Evolutionary conservation across 2,113 vertebrate species (phyloP).

Genomic region (Rhinichthys klamathensis): DNA sequence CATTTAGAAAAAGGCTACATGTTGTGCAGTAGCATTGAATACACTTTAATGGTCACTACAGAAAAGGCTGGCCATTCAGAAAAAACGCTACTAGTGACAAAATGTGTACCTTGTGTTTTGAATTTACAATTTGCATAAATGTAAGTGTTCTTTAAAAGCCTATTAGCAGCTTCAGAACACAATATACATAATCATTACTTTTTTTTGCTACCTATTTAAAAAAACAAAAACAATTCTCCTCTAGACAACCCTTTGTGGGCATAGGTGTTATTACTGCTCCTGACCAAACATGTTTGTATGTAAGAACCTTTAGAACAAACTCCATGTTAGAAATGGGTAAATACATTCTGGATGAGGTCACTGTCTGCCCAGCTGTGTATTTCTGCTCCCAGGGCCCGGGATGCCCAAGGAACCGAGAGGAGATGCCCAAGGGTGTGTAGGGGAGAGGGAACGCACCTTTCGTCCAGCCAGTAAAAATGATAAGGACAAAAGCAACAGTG

Average conservation of each 20-base stretch:
- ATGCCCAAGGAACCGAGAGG: conserved; percentile 67
- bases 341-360: conserved; percentile 1
- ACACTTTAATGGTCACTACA: background rate
- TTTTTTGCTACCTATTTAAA: background rate
- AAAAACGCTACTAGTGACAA: background rate
- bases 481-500: conserved; percentile 72
- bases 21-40: background rate
- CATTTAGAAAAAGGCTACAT: background rate
- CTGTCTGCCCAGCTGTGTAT: conserved; percentile 42
- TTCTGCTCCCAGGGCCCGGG: conserved; percentile 54
- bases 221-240: background rate
- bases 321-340: background rate
- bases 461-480: conserved; percentile 65
- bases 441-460: conserved; percentile 29
- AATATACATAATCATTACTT: background rate
- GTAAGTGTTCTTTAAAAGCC: background rate
- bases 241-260: background rate
- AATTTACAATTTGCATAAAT: background rate
- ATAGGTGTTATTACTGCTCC: background rate
- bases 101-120: background rate
- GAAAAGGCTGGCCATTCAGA: background rate
- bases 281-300: background rate
- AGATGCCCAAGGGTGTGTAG: conserved; percentile 63
- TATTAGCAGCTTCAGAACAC: background rate
- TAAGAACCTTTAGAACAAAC: background rate